Conservation (phyloP, 2,888 invertebrate species). For the Drosophila pseudotakahashii region DNA sequence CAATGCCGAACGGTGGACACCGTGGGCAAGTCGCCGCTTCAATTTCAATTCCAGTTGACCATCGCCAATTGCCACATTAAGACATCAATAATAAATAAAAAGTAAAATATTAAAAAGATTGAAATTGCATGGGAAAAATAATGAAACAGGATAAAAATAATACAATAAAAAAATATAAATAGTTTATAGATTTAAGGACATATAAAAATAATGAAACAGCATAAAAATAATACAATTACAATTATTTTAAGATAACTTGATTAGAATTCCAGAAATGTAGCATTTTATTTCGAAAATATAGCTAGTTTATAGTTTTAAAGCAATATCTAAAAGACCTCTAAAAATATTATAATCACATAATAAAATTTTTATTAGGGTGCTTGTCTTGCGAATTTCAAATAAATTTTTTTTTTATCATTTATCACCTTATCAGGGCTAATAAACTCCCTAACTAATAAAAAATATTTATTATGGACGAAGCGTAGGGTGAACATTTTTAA, state of each 20-base stretch:
- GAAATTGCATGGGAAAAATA: background rate
- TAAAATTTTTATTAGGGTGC: too few species aligned
- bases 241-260: background rate
- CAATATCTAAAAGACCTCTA: too few species aligned
- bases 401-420: background rate
- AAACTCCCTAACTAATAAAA: background rate
- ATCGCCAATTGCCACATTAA: conserved; percentile 72
- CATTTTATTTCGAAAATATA: too few species aligned
- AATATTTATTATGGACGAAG: background rate
- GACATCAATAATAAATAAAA: conserved; percentile 68
- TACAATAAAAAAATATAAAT: too few species aligned
- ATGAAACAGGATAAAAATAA: too few species aligned
- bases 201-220: too few species aligned
- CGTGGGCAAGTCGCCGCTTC: conserved; percentile 40
- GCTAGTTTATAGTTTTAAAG: background rate
- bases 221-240: background rate
- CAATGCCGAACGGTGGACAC: conserved; percentile 55
- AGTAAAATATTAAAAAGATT: background rate
- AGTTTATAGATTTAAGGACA: too few species aligned
- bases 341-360: too few species aligned
- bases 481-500: background rate
- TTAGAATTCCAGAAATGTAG: too few species aligned
- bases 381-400: background rate
- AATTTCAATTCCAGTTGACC: conserved; percentile 61
- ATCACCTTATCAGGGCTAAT: background rate